Base-by-base conservation (phyloP, 2,113 vertebrate genomes). In the Onychorhynchus coronatus region DNA sequence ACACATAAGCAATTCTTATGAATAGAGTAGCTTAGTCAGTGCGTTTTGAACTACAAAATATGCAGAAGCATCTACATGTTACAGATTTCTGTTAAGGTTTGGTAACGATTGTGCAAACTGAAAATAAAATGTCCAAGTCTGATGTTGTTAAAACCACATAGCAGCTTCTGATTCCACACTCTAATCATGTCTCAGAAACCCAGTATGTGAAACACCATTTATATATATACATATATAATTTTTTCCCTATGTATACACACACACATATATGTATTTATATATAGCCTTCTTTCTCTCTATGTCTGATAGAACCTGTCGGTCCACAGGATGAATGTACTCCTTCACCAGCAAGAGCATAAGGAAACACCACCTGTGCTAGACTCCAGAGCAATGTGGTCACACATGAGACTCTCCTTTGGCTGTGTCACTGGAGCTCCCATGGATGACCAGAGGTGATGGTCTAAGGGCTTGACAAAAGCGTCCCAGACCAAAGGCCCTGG, bases 311-410 rank as follows among this genome's bases (percentile, higher is more conserved):
- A 33, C 21, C 22, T 50, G 5, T n/a, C 2, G 0, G 23, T 22
- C 14, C 56, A 9, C 31, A 75, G 30, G 24, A 55, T 16, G 28
- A 19, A 66, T 23, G 15, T 35, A 19, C 10, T 72, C 42, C 33
- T n/a, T 59, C 41, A 79, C 17, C 37, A 67, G 37, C 37, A 87
- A 72, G 23, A 37, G 23, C 15, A 11, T 35, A 49, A 77, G 28
- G 31, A 41, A 53, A 67, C 41, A 56, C 17, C 20, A 20, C 0
- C 0, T 31, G 31, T 5, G 1, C 11, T 37, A 37, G 41, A 20
- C 18, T 83, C 31, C 27, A 53, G 22, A 71, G 27, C 0, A 2
- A n/a, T 22, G 5, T 8, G 28, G 44, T 49, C 33, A 33, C 0
- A 0, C 3, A 2, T 16, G 21, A 87, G 47, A 33, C 2, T 1